Conservation (phyloP, 2,888 invertebrate species). For the Eilema griseolum region DNA sequence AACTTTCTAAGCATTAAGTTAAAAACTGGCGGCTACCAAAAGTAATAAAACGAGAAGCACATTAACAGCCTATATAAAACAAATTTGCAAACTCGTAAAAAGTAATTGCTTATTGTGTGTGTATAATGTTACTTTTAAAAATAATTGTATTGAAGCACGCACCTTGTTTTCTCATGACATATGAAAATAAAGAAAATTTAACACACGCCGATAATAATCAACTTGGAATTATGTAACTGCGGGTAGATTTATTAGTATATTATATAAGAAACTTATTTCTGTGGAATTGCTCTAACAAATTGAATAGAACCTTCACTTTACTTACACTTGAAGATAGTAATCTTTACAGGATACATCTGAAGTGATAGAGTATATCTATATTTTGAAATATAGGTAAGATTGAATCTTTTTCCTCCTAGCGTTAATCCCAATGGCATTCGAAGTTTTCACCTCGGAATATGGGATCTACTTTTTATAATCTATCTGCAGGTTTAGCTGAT, state of each 20-base stretch:
- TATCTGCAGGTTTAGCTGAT: too few species aligned
- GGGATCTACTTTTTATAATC: too few species aligned
- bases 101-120: slow-evolving; percentile 1
- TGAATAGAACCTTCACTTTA: not conserved
- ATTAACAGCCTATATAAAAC: not conserved
- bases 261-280: not conserved
- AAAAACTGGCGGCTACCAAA: not conserved
- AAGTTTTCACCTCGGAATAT: too few species aligned
- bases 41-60: not conserved
- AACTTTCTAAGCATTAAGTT: slow-evolving; percentile 2
- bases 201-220: not conserved
- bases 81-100: not conserved
- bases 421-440: too few species aligned
- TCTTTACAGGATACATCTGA: not conserved
- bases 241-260: not conserved
- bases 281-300: too few species aligned
- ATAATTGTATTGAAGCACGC: slow-evolving; percentile 1
- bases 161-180: slow-evolving; percentile 1
- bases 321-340: not conserved
- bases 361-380: too few species aligned
- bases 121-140: not conserved
- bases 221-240: not conserved
- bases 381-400: too few species aligned
- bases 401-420: too few species aligned
- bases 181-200: slow-evolving; percentile 4